These are phyloP conservation scores for Acleris laterana DNA, from an alignment of 2,888 invertebrate genomes.

Conservation along the genomic window DNA sequence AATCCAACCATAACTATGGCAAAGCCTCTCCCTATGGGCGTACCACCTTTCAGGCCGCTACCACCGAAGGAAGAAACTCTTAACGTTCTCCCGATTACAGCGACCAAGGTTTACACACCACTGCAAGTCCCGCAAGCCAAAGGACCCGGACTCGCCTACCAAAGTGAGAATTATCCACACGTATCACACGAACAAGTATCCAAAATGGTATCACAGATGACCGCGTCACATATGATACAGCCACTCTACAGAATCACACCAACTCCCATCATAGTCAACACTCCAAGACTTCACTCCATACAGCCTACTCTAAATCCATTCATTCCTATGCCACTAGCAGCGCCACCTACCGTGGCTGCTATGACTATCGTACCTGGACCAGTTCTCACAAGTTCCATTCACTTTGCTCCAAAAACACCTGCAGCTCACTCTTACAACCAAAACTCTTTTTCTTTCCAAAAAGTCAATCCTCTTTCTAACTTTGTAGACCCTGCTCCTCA, in stretches of 20 bases:
- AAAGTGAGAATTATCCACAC: constrained; percentile 76
- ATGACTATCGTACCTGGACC: constrained; percentile 70
- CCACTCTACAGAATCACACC: constrained; percentile 65
- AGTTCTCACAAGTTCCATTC: constrained; percentile 65
- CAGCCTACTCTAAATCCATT: constrained; percentile 85
- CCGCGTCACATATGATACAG: constrained; percentile 66
- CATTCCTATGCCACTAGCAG: constrained; percentile 68
- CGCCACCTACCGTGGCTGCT: constrained; percentile 59
- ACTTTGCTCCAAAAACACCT: constrained; percentile 54
- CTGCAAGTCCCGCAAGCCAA: constrained; percentile 68
- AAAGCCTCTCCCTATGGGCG: constrained; percentile 83
- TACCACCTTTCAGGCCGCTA: constrained; percentile 92
- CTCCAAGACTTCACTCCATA: constrained; percentile 70
- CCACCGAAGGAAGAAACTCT: constrained; percentile 86
- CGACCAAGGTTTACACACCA: constrained; percentile 66
- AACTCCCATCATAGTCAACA: constrained; percentile 62
- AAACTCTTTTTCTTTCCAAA: constrained; percentile 60
- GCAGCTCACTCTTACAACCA: constrained; percentile 50
- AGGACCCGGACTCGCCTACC: constrained; percentile 67
- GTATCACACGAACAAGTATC: constrained; percentile 71
- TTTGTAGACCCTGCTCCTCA: constrained; percentile 80
- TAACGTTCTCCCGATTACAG: constrained; percentile 76
- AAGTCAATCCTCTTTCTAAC: constrained; percentile 74
- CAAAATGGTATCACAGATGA: constrained; percentile 79
- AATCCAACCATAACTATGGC: constrained; percentile 68